Base-by-base conservation (phyloP, 2,797 vertebrate species). In the Tinamus major region DNA sequence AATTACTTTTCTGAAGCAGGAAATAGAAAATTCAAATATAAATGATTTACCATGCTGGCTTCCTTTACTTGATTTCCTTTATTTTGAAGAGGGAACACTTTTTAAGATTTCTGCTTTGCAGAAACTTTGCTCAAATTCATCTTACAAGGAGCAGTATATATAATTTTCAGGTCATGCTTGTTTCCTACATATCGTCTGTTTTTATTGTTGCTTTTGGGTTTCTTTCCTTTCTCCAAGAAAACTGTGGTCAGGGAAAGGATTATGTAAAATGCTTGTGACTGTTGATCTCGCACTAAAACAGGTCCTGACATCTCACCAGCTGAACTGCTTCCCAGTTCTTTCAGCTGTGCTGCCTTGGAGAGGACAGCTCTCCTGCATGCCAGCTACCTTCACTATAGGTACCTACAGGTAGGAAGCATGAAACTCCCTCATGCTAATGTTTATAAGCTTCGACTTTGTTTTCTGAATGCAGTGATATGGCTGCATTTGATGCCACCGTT, bases 141-240 rank as follows among this genome's bases (percentile, higher is more conserved):
- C 51, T 95, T 84, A 68, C 12, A 61, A 41, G 51, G 49, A 62
- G 4, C 3, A 7, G 39, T 39, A 39, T 21, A 42, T 80, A 91
- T 76, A 27, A 63, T 89, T 87, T 65, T 72, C 75, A 89, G 7
- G 29, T 80, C 7, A 29, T 71, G 7, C 23, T 62, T 7, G 0
- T 6, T 77, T 82, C 12, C 53, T 7, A 41, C 21, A 67, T 46
- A 46, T 42, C 4, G 55, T 23, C 33, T 62, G 11, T 4, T 81
- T 79, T 53, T 72, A 11, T 29, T 63, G 11, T 20, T 58, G 33
- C 4, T 85, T 70, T 85, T 27, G 11, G 1, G 3, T 71, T 90
- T 85, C 35, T 85, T 94, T 92, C 39, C 4, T 26, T 72, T 87
- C 42, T 80, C 19, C 10, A 64, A 76, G 16, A 29, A 80, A 89